These are phyloP conservation scores for Harpalus rufipes DNA, from an alignment of 2,888 invertebrate genomes.

Conservation along the genomic window DNA sequence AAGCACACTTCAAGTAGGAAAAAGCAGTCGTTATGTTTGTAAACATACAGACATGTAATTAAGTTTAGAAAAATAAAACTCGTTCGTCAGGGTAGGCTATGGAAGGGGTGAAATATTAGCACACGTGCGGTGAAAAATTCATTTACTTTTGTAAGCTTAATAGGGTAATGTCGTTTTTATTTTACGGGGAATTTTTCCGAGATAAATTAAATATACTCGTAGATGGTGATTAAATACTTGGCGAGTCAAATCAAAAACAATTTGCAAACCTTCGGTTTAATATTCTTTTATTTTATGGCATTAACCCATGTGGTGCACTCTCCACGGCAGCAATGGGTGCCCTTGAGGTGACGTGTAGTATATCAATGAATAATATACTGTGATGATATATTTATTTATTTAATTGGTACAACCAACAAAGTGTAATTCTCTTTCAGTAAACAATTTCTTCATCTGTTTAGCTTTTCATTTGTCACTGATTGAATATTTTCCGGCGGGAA, in stretches of 20 bases:
- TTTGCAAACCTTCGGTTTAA: too few relatives aligned
- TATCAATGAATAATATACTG: too few relatives aligned
- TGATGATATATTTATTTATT: too few relatives aligned
- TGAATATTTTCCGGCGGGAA: neutral
- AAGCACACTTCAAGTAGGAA: neutral
- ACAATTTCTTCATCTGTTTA: neutral
- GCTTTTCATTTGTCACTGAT: neutral
- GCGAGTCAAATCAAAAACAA: too few relatives aligned
- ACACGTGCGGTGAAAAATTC: neutral
- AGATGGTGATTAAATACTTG: neutral
- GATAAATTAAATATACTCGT: neutral
- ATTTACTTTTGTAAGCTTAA: neutral
- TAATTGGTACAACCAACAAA: neutral
- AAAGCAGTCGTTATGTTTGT: neutral
- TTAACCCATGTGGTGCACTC: too few relatives aligned
- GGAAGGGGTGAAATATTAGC: neutral
- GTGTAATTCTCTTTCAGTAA: neutral
- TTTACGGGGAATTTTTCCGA: neutral
- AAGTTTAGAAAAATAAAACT: conserved; percentile 24
- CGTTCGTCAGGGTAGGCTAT: neutral
- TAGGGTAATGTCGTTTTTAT: neutral
- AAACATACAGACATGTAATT: conserved; percentile 5
- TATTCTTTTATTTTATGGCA: too few relatives aligned
- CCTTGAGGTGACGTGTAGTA: too few relatives aligned
- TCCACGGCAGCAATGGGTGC: too few relatives aligned